Evolutionary conservation across 2,888 invertebrate species (phyloP).

Genomic region (Eristalinus aeneus): DNA sequence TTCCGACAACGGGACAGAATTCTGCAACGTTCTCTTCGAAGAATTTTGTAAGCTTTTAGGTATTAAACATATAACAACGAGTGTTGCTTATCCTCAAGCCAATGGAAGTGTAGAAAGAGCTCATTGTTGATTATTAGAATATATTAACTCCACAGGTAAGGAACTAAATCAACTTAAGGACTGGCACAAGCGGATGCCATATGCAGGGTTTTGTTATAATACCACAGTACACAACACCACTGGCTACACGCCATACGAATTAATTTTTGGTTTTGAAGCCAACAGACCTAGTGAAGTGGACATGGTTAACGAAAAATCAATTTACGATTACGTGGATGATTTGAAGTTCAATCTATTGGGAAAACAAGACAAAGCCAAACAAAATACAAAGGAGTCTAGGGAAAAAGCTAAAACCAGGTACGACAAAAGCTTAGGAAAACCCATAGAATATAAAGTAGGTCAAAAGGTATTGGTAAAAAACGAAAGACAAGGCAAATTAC

Average conservation of each 20-base stretch:
- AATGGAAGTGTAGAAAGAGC: neutral
- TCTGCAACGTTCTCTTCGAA: conserved; percentile 7
- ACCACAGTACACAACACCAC: too few species aligned
- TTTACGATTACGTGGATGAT: conserved; percentile 15
- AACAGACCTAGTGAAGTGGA: neutral
- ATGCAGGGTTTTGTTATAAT: too few species aligned
- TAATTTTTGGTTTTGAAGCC: neutral
- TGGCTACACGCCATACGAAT: neutral
- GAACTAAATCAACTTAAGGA: conserved; percentile 3
- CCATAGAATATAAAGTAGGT: neutral
- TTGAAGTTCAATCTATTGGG: conserved; percentile 1
- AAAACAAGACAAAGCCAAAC: neutral
- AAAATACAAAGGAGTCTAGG: conserved; percentile 1
- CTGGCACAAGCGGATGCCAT: conserved; percentile 1
- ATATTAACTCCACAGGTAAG: conserved; percentile 1
- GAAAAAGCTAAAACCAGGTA: conserved; percentile 9
- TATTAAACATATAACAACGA: neutral
- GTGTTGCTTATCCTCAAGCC: neutral
- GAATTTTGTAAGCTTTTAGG: neutral
- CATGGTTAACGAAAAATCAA: neutral
- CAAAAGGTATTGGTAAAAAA: neutral
- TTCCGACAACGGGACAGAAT: conserved; percentile 16
- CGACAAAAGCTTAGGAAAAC: neutral
- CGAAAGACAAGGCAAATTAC: neutral
- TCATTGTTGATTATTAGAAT: neutral